phyloP scores from a whole-genome alignment of 2,888 invertebrate genomes.

The Smittia sp. region DNA sequence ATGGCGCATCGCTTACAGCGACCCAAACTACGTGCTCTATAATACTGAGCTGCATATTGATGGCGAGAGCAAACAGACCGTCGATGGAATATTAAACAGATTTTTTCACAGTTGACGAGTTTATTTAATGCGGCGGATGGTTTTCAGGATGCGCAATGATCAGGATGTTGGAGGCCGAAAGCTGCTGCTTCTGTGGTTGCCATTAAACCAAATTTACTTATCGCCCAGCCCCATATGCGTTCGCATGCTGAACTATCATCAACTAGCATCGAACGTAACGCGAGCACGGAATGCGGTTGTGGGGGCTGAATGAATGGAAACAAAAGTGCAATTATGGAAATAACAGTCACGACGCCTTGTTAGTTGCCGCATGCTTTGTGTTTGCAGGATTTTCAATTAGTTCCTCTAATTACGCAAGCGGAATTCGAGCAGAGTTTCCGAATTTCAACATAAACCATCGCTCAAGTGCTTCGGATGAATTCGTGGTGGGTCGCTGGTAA shows the following conservation, averaged over 20 bases:
- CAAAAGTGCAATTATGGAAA: slow-evolving; percentile 8
- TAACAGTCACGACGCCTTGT: background rate
- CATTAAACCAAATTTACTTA: no score
- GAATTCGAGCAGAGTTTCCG: no score
- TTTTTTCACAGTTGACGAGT: slow-evolving; percentile 15
- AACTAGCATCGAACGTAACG: background rate
- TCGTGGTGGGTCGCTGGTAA: background rate
- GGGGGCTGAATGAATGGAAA: background rate
- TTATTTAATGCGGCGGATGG: background rate
- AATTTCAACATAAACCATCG: no score
- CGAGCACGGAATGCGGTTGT: no score
- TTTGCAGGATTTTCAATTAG: slow-evolving; percentile 7
- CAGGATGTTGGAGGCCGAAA: no score
- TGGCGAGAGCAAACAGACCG: background rate
- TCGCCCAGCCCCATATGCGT: background rate
- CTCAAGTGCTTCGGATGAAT: background rate
- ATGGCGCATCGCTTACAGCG: slow-evolving; percentile 9
- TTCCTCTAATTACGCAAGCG: background rate
- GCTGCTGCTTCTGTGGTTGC: no score
- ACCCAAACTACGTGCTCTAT: slow-evolving; percentile 1
- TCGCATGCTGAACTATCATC: background rate
- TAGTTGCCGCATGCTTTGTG: background rate
- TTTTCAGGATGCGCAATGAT: background rate
- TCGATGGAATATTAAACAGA: slow-evolving; percentile 19
- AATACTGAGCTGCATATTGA: slow-evolving; percentile 22